Evolutionary conservation across 2,888 invertebrate genomes (phyloP).

Genomic region (Azorinus chamasolen): DNA sequence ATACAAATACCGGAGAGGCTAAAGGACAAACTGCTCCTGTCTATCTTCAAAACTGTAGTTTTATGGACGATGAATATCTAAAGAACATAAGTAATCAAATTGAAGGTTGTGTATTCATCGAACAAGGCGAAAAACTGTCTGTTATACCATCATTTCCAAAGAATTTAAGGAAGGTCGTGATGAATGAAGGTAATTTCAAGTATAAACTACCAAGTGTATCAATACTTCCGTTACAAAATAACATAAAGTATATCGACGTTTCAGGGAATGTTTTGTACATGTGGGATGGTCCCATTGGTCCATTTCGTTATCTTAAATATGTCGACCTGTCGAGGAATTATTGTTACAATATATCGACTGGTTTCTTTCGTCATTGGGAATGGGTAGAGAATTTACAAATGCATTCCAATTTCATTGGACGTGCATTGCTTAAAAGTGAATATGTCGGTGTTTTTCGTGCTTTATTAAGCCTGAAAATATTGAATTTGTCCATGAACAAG

Average conservation of each 20-base stretch:
- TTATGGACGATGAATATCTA: not conserved
- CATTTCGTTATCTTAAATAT: slow-evolving; percentile 18
- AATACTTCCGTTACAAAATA: slow-evolving; percentile 1
- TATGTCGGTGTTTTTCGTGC: slow-evolving; percentile 13
- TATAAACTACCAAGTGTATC: slow-evolving; percentile 1
- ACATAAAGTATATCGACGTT: slow-evolving; percentile 18
- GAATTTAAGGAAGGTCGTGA: not conserved
- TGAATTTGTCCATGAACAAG: slow-evolving; percentile 33
- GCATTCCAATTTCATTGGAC: slow-evolving; percentile 37
- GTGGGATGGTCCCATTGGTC: slow-evolving; percentile 21
- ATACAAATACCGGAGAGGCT: not conserved
- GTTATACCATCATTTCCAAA: slow-evolving; percentile 3
- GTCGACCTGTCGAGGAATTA: slow-evolving; percentile 36
- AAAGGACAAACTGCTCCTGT: not conserved
- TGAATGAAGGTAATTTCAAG: slow-evolving; percentile 13
- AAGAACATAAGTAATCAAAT: not conserved
- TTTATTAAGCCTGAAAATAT: slow-evolving; percentile 9
- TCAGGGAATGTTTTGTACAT: slow-evolving; percentile 29
- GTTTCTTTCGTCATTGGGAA: slow-evolving; percentile 3
- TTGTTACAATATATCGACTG: slow-evolving; percentile 2
- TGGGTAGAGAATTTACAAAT: slow-evolving; percentile 20
- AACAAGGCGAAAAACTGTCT: not conserved
- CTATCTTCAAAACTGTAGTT: not conserved
- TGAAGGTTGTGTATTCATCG: not conserved
- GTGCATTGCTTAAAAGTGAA: slow-evolving; percentile 1